Evolutionary conservation across 2,113 vertebrate species (phyloP).

Genomic region (Oreocharis arfaki): DNA sequence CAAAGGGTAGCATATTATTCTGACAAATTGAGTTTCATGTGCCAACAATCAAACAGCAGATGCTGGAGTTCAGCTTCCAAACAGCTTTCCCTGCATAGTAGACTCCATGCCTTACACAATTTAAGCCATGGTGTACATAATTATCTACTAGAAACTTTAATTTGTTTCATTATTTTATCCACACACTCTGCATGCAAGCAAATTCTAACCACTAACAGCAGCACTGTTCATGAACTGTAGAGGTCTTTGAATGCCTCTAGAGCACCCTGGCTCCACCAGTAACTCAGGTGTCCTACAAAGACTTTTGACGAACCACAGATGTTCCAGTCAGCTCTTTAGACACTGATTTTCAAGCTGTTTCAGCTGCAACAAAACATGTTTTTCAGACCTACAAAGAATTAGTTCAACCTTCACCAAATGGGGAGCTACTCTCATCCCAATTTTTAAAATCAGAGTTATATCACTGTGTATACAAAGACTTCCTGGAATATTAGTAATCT

Average conservation of each 20-base stretch:
- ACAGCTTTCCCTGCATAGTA: neutral
- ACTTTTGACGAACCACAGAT: neutral
- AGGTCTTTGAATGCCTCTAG: neutral
- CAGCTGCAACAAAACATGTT: neutral
- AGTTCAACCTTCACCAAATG: neutral
- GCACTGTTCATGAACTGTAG: neutral
- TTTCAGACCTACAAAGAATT: neutral
- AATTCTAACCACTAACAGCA: neutral
- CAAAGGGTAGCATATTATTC: neutral
- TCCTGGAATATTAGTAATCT: neutral
- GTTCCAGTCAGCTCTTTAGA: neutral
- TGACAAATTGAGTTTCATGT: neutral
- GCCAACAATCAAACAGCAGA: neutral
- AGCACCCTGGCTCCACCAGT: neutral
- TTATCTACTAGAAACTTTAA: neutral
- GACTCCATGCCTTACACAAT: fast-evolving
- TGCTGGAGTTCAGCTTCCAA: neutral
- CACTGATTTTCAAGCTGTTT: neutral
- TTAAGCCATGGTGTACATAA: neutral
- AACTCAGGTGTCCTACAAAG: neutral
- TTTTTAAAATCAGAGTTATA: neutral
- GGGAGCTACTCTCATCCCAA: neutral
- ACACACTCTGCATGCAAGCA: neutral
- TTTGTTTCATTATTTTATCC: neutral
- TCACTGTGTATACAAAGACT: neutral